phyloP scores from a whole-genome alignment of 1,140 invertebrate genomes.

The Drosophila kanapiae region DNA sequence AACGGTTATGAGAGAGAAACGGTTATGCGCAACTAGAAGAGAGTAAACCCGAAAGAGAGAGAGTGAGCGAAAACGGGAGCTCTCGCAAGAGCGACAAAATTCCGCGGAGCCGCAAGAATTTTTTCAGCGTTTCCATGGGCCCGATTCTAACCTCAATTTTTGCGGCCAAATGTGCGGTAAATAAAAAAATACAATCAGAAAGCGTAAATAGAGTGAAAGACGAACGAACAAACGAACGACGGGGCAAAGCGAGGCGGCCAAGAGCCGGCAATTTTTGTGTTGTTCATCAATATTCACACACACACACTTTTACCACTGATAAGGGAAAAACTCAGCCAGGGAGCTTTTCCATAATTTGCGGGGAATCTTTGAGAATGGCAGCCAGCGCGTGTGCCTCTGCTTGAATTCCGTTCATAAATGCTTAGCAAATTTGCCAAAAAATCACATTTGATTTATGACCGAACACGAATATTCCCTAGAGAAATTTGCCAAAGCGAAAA shows the following conservation, averaged over 20 bases:
- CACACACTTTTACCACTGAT: conserved; percentile 31
- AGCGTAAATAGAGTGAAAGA: conserved; percentile 23
- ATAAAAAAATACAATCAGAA: conserved; percentile 55
- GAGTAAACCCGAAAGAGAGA: conserved; percentile 7
- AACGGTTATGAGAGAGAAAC: conserved; percentile 65
- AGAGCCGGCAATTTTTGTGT: conserved; percentile 45
- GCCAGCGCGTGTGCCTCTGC: conserved; percentile 38
- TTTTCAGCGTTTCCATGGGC: conserved; percentile 36
- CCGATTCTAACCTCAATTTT: conserved; percentile 50
- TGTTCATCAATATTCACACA: conserved; percentile 43
- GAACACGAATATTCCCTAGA: conserved; percentile 10
- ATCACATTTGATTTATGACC: conserved; percentile 50
- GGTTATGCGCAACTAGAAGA: conserved; percentile 37
- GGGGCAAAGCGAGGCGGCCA: conserved; percentile 21
- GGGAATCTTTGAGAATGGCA: conserved; percentile 37
- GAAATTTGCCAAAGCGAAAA: background rate
- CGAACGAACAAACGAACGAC: conserved; percentile 11
- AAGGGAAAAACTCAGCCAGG: conserved; percentile 16
- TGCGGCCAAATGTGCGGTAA: conserved; percentile 57
- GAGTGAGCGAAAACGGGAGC: background rate
- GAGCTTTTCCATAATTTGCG: conserved; percentile 34
- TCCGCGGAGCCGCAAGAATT: conserved; percentile 43
- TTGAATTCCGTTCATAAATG: conserved; percentile 24
- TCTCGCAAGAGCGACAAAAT: conserved; percentile 6
- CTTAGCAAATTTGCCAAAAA: conserved; percentile 42